Evolutionary conservation across 2,113 vertebrate genomes (phyloP), one percentile per base, ranked within the genome.

Genomic region (Chroicocephalus ridibundus): DNA sequence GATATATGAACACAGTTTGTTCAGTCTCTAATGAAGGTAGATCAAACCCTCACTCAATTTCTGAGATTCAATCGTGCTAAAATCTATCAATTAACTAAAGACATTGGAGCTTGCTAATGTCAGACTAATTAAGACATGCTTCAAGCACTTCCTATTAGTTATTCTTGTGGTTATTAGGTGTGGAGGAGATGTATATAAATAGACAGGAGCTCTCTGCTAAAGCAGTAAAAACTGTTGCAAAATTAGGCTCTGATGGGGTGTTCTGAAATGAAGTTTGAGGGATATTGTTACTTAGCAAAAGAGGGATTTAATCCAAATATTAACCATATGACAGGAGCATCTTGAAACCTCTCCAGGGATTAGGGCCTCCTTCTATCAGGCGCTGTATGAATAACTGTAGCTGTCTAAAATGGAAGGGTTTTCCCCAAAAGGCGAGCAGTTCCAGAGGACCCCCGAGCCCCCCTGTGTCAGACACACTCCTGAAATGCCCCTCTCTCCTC

Each of bases 71-170:
- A 2, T 78, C 6, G 1, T 55, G 82, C 75, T 92, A 65, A 95
- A 92, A 92, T 87, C 92, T 82, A 82, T 92, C 95, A 95, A 94
- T 95, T 96, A 95, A 70, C 91, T 82, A 74, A 78, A 85, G 92
- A 95, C 89, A 85, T 46, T 21, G 69, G 86, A 87, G 86, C 79
- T 76, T 74, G 65, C 86, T 96, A 94, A 90, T 85, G 94, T 87
- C 91, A 96, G 88, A 74, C 86, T 96, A 95, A 96, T 96, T 95
- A 92, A 92, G 91, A 82, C 44, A 87, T 69, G 86, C 82, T 94
- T 84, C 69, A 68, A 82, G 74, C 82, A 38, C 86, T 90, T 94
- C 82, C 89, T 90, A 64, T 95, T 78, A 88, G 95, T 92, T 94
- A 90, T 90, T 90, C 94, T 64, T 46, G 70, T 61, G 89, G 78